phyloP scores from a whole-genome alignment of 2,888 invertebrate genomes.

The Hermodice carunculata region DNA sequence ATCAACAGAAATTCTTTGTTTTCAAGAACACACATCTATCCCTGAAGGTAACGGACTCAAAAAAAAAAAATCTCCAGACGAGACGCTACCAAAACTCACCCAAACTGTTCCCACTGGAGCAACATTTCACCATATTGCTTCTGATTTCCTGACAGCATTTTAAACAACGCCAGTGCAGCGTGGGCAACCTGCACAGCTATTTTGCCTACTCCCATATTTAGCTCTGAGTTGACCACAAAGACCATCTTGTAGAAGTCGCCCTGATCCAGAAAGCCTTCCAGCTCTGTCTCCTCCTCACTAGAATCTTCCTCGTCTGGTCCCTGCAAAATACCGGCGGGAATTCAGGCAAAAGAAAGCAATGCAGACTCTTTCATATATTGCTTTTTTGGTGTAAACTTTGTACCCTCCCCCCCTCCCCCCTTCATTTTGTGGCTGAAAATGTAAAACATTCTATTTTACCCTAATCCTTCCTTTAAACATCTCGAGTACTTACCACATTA shows the following conservation, averaged over 20 bases:
- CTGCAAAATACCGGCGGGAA: not conserved
- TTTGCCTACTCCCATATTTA: conserved; percentile 78
- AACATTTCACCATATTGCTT: conserved; percentile 67
- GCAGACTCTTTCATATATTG: no score
- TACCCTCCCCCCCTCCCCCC: no score
- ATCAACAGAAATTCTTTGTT: no score
- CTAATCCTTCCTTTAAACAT: no score
- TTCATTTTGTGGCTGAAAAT: no score
- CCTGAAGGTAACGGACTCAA: no score
- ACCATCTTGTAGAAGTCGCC: conserved; percentile 75
- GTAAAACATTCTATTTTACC: no score
- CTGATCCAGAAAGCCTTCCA: conserved; percentile 52
- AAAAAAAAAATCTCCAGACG: no score
- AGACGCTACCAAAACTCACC: conserved; percentile 52
- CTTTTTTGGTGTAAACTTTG: no score
- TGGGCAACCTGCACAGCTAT: conserved; percentile 72
- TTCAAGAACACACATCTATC: no score
- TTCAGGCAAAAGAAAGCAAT: no score
- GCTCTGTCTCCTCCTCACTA: conserved; percentile 48
- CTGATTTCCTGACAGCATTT: conserved; percentile 70
- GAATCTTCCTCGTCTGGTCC: conserved; percentile 14
- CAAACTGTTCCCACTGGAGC: conserved; percentile 70
- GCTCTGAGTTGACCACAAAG: conserved; percentile 75
- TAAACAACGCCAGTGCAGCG: conserved; percentile 75
- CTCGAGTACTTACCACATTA: no score